phyloP scores from a whole-genome alignment of 2,797 vertebrate genomes.

The Myiotriccus ornatus region DNA sequence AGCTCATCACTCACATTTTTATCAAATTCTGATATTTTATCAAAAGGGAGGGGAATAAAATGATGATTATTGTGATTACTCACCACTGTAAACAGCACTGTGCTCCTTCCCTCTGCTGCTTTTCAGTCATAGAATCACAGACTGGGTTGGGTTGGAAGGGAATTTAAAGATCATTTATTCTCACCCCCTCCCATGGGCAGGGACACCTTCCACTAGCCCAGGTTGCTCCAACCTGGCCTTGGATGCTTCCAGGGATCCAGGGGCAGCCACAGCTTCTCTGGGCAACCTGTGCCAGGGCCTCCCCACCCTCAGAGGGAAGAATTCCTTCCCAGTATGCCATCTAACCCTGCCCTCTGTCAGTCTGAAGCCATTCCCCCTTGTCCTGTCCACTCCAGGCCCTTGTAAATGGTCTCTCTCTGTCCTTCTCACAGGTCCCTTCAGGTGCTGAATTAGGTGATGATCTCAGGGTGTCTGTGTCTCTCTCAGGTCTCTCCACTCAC shows the following conservation, averaged over 20 bases:
- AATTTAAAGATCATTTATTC: rapidly evolving
- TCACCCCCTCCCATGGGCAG: not conserved
- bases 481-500: not conserved
- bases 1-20: not conserved
- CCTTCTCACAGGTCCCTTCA: not conserved
- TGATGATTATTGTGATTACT: not conserved
- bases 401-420: not conserved
- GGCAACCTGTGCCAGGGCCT: not conserved
- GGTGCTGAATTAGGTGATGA: not conserved
- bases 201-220: not conserved
- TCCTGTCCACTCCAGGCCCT: not conserved
- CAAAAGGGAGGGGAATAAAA: not conserved
- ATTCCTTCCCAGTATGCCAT: not conserved
- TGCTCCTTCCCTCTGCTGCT: rapidly evolving
- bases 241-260: not conserved
- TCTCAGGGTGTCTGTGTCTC: not conserved
- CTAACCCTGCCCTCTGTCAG: rapidly evolving
- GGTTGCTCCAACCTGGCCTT: rapidly evolving
- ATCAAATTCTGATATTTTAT: not conserved
- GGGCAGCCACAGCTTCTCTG: not conserved
- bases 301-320: rapidly evolving
- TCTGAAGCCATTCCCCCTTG: rapidly evolving
- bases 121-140: not conserved
- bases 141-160: not conserved
- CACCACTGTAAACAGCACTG: not conserved